A percentile compares a stretch with the other conserved stretches of the same genome.
phyloP scores from a whole-genome alignment of 1,140 invertebrate genomes.

The Drosophila sechellia region DNA sequence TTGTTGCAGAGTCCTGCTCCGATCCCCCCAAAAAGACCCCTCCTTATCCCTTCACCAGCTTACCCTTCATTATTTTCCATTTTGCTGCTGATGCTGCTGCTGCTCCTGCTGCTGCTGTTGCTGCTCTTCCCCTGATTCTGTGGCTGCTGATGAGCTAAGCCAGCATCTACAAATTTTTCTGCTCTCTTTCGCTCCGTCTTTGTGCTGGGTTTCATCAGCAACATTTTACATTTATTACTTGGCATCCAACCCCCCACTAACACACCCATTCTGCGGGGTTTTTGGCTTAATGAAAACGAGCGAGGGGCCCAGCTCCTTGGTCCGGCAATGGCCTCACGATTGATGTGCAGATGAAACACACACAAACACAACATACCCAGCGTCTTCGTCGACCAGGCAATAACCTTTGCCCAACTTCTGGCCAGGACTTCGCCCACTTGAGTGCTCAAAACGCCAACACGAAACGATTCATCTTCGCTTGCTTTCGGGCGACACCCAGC shows the following conservation, averaged over 20 bases:
- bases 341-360: conserved; percentile 66
- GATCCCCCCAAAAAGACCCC: conserved; percentile 1
- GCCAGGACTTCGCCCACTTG: conserved; percentile 62
- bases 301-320: conserved; percentile 32
- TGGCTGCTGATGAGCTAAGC: conserved; percentile 61
- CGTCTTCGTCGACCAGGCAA: conserved; percentile 24
- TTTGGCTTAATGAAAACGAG: conserved; percentile 73
- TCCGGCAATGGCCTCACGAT: conserved; percentile 63
- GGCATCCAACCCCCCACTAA: conserved; percentile 37
- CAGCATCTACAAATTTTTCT: conserved; percentile 71
- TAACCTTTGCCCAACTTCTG: conserved; percentile 49
- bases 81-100: conserved; percentile 25
- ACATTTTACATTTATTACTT: conserved; percentile 79
- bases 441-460: conserved; percentile 78
- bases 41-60: conserved; percentile 13
- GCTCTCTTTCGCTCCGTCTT: conserved; percentile 58
- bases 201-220: conserved; percentile 71
- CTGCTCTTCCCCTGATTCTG: conserved; percentile 17
- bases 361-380: conserved; percentile 19
- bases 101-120: conserved; percentile 8
- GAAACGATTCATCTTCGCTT: conserved; percentile 80
- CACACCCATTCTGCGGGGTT: conserved; percentile 16
- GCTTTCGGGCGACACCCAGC: conserved; percentile 58
- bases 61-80: conserved; percentile 70
- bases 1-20: conserved; percentile 34